Evolutionary conservation across 2,888 invertebrate genomes (phyloP), one percentile per base, ranked within the genome.

Genomic region (Ganaspis brasiliensis): DNA sequence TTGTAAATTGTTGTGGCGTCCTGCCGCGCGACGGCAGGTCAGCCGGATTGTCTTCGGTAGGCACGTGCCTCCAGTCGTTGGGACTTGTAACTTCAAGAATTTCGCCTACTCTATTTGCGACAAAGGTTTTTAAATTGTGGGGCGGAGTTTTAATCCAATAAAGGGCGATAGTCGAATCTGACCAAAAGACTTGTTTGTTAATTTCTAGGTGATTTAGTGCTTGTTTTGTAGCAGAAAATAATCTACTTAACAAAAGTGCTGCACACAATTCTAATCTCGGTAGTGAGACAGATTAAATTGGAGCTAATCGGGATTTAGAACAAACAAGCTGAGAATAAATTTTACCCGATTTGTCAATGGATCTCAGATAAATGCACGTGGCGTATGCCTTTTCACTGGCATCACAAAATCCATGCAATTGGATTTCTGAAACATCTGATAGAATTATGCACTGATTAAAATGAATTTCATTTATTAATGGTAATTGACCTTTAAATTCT

Each of bases 141-240:
- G 82, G 78, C 1, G 80, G 56, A 2, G 78, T 84, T 0, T 80
- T 71, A 2, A 85, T 76, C 83, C 84, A 86, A 3, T 82, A 79
- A 0, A 83, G 71, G 0, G 75, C 77, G 3, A 85, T 79, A 0
- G 78, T 82, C 0, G 81, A 83, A 49, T 85, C 83, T 1, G 77
- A 77, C 84, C 84, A 86, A 4, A 83, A 75, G 2, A 55, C 6
- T 6, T 35, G n/a, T 1, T 70, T 52, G 26, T 74, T 49, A 0
- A 71, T 2, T 1, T 55, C n/a, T 0, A 61, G 12, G 9, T 61
- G 19, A 14, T 37, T 52, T 21, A 76, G 37, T 2, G 73, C 40
- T n/a, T 61, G 5, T 57, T n/a, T 72, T 4, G 59, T 57, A 2
- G 59, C 57, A 4, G 45, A 14, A 16, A 31, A 57, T 49, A 75